Conservation (phyloP, 1,140 invertebrate genomes). For the Brachystomella parvula region DNA sequence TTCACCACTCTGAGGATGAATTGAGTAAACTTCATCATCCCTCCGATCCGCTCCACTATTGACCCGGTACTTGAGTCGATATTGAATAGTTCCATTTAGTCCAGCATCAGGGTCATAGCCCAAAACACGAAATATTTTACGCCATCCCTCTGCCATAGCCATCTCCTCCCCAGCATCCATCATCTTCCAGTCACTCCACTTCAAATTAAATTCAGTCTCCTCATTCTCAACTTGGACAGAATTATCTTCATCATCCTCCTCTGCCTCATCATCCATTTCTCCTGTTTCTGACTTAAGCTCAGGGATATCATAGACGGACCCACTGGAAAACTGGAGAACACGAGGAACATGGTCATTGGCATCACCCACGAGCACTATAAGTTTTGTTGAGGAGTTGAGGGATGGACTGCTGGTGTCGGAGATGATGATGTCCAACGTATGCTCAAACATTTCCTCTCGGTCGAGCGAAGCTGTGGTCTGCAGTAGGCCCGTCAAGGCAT, state of each 20-base stretch:
- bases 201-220: conserved; percentile 28
- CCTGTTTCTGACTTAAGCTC: conserved; percentile 30
- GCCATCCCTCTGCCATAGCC: conserved; percentile 30
- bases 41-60: conserved; percentile 61
- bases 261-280: conserved; percentile 29
- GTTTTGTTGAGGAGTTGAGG: conserved; percentile 70
- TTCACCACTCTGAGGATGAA: conserved; percentile 68
- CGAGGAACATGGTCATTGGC: conserved; percentile 40
- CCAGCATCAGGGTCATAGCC: conserved; percentile 76
- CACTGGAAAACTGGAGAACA: conserved; percentile 38
- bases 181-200: conserved; percentile 37
- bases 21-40: conserved; percentile 64
- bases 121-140: conserved; percentile 56
- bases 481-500: conserved; percentile 83
- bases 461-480: conserved; percentile 70
- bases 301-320: conserved; percentile 40
- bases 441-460: conserved; percentile 57
- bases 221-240: conserved; percentile 26
- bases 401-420: conserved; percentile 67
- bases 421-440: conserved; percentile 53
- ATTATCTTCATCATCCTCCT: conserved; percentile 20
- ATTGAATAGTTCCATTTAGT: conserved; percentile 68
- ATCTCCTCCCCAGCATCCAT: conserved; percentile 23
- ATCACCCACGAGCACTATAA: conserved; percentile 62
- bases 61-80: conserved; percentile 57